Percentiles rank a stretch among this genome's conserved stretches.
Conservation (phyloP, 2,797 vertebrate genomes). For the Lycodopsis pacificus region DNA sequence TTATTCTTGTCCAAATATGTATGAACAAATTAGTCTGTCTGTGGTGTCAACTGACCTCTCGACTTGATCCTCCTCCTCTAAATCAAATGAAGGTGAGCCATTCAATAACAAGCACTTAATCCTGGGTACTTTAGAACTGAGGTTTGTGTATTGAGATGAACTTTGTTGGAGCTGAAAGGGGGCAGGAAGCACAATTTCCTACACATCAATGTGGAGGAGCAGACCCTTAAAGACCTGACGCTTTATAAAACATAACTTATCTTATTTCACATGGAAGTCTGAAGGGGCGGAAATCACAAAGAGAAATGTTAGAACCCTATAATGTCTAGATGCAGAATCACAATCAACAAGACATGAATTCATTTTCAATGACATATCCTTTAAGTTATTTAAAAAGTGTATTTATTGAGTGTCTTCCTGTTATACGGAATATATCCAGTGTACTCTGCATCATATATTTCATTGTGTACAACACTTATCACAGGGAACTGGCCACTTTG, state of each 20-base stretch:
- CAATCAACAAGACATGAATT: background rate
- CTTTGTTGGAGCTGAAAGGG: conserved; percentile 51
- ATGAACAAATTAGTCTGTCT: conserved; percentile 56
- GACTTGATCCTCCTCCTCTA: conserved; percentile 46
- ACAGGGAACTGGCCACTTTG: background rate
- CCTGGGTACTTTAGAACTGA: conserved; percentile 55
- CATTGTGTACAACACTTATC: background rate
- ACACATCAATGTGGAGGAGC: conserved; percentile 2
- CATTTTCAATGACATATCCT: background rate
- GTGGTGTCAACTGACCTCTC: conserved; percentile 42
- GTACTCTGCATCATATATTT: background rate
- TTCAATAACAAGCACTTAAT: conserved; percentile 53
- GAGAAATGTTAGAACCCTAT: background rate
- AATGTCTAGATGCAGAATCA: background rate
- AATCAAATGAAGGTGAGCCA: conserved; percentile 43
- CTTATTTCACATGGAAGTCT: background rate
- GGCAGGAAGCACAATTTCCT: conserved; percentile 45
- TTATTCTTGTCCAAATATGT: conserved; percentile 34
- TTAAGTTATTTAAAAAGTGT: background rate
- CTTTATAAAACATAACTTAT: background rate
- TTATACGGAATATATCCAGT: no score
- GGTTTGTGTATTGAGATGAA: conserved; percentile 80
- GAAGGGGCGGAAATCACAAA: background rate
- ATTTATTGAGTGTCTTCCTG: background rate
- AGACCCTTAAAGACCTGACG: background rate